Evolutionary conservation across 2,797 vertebrate species (phyloP), one percentile per base, ranked within the genome.

Genomic region (Tauraco hartlaubi): DNA sequence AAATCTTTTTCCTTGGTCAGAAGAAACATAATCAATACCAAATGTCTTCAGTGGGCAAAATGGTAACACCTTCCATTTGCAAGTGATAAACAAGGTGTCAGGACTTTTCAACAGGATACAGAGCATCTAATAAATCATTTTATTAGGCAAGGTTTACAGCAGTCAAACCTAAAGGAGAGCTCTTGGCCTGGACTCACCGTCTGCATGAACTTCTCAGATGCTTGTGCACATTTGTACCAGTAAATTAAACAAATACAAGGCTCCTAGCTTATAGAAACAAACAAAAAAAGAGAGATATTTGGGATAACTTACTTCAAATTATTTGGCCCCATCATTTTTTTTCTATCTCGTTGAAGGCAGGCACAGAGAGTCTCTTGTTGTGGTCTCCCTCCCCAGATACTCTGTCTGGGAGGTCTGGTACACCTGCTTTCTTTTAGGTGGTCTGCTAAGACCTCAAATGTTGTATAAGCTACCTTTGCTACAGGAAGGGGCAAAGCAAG

Each of bases 301-400:
- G 10, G 11, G 19, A 5, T 72, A 71, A 63, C 9, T 17, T 82
- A 8, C 73, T 77, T 59, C 39, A 59, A 63, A 46, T 6, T 74
- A 39, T 54, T 54, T 23, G 15, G 19, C 9, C 87, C 11, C 4
- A 2, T 29, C 3, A 5, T 1, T 15, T 56, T 39, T 39, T 71
- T 44, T 41, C 31, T n/a, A n/a, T 7, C 49, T 66, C 1, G 0
- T 5, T 74, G 74, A 66, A 62, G 56, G 51, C 46, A 33, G 26
- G 16, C 9, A 5, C 1, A 1, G 35, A 51, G 29, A 23, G n/a
- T 37, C 8, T 80, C 22, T 43, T 61, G 21, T 17, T 0, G 0
- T 31, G 20, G 25, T 66, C 41, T 81, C 41, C 21, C 35, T 76
- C 21, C 35, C 21, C 46, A 51, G 10, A 11, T 55, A 4, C 46